Base-by-base conservation (phyloP, 2,797 vertebrate species). In the Phyllotis vaccarum region DNA sequence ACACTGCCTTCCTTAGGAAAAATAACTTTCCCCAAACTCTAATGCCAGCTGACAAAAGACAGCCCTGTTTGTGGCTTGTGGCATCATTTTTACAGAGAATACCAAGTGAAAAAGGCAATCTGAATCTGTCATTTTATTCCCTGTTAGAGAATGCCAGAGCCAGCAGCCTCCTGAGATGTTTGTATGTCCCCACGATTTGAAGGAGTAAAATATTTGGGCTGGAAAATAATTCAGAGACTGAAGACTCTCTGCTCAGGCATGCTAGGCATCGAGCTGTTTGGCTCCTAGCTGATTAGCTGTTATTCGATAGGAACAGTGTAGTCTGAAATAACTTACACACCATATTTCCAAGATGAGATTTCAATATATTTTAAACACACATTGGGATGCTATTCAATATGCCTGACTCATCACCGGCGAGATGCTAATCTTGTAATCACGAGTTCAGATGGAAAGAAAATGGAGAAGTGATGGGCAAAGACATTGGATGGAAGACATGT, bases 361-460 rank as follows among this genome's bases (percentile, higher is more conserved):
- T 97, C 93, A 95, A 95, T 96, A 86, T 95, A 97, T 97, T 97
- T 97, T 96, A 97, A 96, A 97, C 93, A 96, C 60, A 95, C 87
- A 93, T 93, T 86, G 96, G 96, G 96, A 97, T 97, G 95, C 82
- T 91, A 97, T 96, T 97, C 96, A 96, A 96, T 95, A 92, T 91
- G 95, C 86, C 80, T 90, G 95, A 96, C 89, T 96, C 96, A 96
- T 96, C 93, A 74, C 72, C 80, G 95, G 95, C 90, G 83, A 80
- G 95, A 96, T 94, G 96, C 94, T 97, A 97, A 98, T 97, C 96
- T 96, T 97, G 91, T 95, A 94, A 96, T 97, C 96, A 96, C 86
- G 90, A 96, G 90, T 95, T 96, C 92, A 96, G 95, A 96, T 93
- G 68, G 82, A 81, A 86, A 96, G 86, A 93, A 97, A 95, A 93